These are phyloP conservation scores for Nasua narica DNA, from an alignment of 2,797 vertebrate species.

Conservation along the genomic window DNA sequence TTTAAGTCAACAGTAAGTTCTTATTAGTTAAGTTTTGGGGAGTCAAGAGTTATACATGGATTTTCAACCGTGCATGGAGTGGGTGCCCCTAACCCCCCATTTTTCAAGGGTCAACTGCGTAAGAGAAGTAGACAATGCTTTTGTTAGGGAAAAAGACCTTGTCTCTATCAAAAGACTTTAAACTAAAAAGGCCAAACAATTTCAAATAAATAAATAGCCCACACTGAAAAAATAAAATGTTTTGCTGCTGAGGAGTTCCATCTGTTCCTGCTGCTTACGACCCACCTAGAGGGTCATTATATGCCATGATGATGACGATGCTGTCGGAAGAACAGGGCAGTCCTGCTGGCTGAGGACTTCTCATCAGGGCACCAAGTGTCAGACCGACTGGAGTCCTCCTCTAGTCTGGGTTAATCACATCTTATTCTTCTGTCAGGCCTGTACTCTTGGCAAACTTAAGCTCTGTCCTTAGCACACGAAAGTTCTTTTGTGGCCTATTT, in stretches of 20 bases:
- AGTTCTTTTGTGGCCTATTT: not conserved
- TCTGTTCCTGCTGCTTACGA: not conserved
- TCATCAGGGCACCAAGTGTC: not conserved
- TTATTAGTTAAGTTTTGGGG: not conserved
- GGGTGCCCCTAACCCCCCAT: not conserved
- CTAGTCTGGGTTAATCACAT: not conserved
- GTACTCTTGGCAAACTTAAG: not conserved
- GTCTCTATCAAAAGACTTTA: not conserved
- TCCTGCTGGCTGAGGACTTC: not conserved
- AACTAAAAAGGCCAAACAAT: not conserved
- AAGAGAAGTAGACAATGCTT: not conserved
- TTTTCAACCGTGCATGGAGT: not conserved
- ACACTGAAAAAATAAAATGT: not conserved
- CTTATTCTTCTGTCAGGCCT: not conserved
- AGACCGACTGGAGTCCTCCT: not conserved
- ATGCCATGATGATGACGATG: not conserved
- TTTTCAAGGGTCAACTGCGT: not conserved
- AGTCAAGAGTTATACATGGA: not conserved
- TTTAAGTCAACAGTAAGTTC: not conserved
- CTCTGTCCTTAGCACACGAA: not conserved
- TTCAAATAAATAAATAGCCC: not conserved
- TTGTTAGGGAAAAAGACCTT: conserved; percentile 14
- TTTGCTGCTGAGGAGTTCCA: not conserved
- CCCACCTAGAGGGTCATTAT: not conserved
- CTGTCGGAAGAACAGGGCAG: not conserved